Evolutionary conservation across 2,113 vertebrate species (phyloP), one percentile per base, ranked within the genome.

Genomic region (Xiphophorus couchianus): DNA sequence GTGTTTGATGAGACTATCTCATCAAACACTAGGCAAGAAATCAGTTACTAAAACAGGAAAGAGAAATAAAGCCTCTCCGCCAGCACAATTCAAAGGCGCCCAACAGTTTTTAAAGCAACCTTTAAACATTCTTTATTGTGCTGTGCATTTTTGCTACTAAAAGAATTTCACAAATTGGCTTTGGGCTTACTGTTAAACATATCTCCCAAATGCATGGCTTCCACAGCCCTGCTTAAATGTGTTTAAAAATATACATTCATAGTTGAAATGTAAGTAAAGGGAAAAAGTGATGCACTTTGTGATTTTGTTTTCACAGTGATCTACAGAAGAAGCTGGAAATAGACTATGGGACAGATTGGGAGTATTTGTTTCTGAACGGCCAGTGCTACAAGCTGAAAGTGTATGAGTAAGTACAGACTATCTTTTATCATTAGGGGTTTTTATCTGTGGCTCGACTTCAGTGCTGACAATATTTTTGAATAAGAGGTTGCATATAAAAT

Each of bases 1-100:
- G 28, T 28, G 90, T 89, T 92, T 92, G 94, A 95, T 95, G 91
- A 94, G 88, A 89, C 90, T 58, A 88, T 92, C 94, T 96, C 93
- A 94, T 94, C 91, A 95, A 93, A 90, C 67, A 9, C 65, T 65
- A 60, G 66, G 67, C 51, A 28, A 72, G 68, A 75, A 81, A 68
- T 78, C 72, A 67, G 76, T 95, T 94, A 93, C 93, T 94, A 86
- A 93, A 89, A 92, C 89, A 85, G 91, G 75, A 9, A 87, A 88
- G 91, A 92, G 91, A 81, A 35, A 88, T 93, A 91, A 91, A 95
- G 91, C 93, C 94, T 86, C 94, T 88, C 92, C 92, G 94, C 93
- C 90, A 95, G 95, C 91, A 94, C 78, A 91, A 71, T 63, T 69
- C 74, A 61, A 54, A 87, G 71, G 80, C 79, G 77, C 71, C 62